These are phyloP conservation scores for Clarias pachynema DNA, from an alignment of 2,797 vertebrate species.

Conservation along the genomic window DNA sequence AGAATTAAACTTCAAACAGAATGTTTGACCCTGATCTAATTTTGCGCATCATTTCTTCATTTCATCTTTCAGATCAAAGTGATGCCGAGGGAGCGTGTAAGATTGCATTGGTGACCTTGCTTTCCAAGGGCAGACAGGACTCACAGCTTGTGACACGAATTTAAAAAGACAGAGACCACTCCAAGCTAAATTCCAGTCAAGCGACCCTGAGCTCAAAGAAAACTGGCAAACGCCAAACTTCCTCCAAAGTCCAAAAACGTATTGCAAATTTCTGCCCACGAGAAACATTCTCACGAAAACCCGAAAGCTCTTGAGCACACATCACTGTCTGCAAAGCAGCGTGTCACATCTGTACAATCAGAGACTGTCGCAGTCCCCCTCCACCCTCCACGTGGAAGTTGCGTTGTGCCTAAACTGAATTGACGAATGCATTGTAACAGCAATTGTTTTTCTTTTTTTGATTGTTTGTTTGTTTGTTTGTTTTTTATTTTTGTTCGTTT, in stretches of 20 bases:
- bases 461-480: slow-evolving; percentile 29
- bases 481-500: slow-evolving; percentile 30
- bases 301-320: slow-evolving; percentile 75
- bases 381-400: slow-evolving; percentile 87
- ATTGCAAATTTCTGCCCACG: slow-evolving; percentile 82
- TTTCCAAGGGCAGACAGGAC: slow-evolving; percentile 89
- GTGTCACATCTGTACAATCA: slow-evolving; percentile 98
- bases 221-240: slow-evolving; percentile 65
- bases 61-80: slow-evolving; percentile 69
- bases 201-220: slow-evolving; percentile 80
- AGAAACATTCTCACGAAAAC: slow-evolving; percentile 57
- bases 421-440: slow-evolving; percentile 99
- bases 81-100: slow-evolving; percentile 82
- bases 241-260: slow-evolving; percentile 79
- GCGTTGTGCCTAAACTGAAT: slow-evolving; percentile 99
- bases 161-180: slow-evolving; percentile 90
- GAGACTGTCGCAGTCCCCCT: slow-evolving; percentile 89
- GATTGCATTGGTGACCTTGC: slow-evolving; percentile 86
- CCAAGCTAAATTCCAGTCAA: slow-evolving; percentile 84
- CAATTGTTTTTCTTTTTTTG: slow-evolving; percentile 75
- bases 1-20: no score
- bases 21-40: not conserved
- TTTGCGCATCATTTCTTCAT: slow-evolving; percentile 42
- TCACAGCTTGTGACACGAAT: slow-evolving; percentile 87
- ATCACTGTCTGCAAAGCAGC: slow-evolving; percentile 85